These are phyloP conservation scores for Bathynomus jamesi DNA, from an alignment of 1,140 invertebrate genomes.

Conservation along the genomic window DNA sequence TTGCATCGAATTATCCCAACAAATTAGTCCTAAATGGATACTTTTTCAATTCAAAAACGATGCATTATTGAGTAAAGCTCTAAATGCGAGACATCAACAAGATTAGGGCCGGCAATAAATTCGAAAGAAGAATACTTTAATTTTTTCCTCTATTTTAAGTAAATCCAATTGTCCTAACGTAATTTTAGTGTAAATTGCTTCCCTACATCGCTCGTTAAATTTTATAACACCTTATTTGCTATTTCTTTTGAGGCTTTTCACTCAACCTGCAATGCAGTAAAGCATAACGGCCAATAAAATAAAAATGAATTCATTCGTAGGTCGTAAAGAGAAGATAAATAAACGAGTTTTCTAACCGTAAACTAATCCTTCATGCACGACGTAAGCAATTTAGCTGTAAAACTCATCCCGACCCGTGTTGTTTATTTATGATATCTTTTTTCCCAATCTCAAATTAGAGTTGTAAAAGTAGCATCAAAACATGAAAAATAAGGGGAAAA, in stretches of 20 bases:
- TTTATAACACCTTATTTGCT: too few species aligned
- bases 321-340: neutral
- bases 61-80: too few species aligned
- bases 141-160: neutral
- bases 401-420: neutral
- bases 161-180: neutral
- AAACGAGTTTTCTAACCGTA: neutral
- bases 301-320: neutral
- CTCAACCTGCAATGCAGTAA: constrained; percentile 1
- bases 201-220: neutral
- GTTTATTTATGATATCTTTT: neutral
- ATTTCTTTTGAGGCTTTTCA: neutral
- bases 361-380: neutral
- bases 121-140: too few species aligned
- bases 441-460: neutral
- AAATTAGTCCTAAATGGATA: too few species aligned
- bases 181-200: neutral
- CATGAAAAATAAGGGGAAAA: too few species aligned
- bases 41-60: too few species aligned
- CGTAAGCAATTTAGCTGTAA: neutral
- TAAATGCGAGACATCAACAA: too few species aligned
- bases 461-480: too few species aligned
- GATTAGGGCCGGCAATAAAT: too few species aligned
- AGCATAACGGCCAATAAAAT: neutral
- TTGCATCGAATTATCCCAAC: too few species aligned